Base-by-base conservation (phyloP, 2,113 vertebrate genomes). In the Rallus limicola region DNA sequence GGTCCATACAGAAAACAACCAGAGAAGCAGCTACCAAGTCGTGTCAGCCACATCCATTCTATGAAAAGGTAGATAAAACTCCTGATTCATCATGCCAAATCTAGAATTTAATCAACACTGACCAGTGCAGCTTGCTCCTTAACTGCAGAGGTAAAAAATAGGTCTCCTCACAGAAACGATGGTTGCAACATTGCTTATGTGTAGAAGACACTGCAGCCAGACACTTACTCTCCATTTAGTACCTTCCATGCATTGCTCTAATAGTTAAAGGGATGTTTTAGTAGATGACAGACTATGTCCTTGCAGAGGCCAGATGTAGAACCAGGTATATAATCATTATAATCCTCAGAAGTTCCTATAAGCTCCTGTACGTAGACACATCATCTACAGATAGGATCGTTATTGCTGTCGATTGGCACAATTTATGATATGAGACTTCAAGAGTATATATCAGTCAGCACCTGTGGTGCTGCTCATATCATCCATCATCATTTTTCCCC, bases 381-480 rank as follows among this genome's bases (percentile, higher is more conserved):
- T 5, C 20, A 29, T 52, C 5, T 1, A 23, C 4, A 0, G 31
- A 9, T 7, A n/a, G 29, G 13, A 19, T 59, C 5, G 1, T 4
- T 36, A 31, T 6, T 31, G 15, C 13, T 33, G 9, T 42, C 36
- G 6, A 68, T 11, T 40, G 67, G 29, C 24, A 81, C 16, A 58
- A 26, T 76, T 89, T 48, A 10, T 52, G 20, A 25, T 0, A 10
- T 2, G 9, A 68, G 24, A 33, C 7, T 19, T 46, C 36, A 33
- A 34, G 5, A 46, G 7, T 18, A n/a, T 12, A 7, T 24, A 65
- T 52, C 71, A 67, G 14, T 44, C 79, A 93, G n/a, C 50, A 88
- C 48, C 68, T 34, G 33, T 62, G 29, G 56, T 5, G 11, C 69
- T 82, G 46, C 19, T 75, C 46, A 5, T 56, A 42, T 20, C 69